Percentiles rank a stretch among this genome's conserved stretches.
Evolutionary conservation across 2,888 invertebrate genomes (phyloP).

Genomic region (Cerceris ruficornis): DNA sequence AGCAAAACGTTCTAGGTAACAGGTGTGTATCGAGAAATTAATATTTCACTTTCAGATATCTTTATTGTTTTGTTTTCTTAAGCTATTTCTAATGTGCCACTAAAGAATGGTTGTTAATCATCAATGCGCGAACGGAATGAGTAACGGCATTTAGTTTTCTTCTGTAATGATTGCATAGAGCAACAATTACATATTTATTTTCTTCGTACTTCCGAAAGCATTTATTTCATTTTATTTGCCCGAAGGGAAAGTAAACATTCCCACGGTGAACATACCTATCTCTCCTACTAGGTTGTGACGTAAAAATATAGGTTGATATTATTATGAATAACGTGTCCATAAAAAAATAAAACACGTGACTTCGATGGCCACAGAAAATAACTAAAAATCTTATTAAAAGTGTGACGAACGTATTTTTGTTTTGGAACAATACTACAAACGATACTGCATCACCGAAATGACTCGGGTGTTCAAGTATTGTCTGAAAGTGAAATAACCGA

Average conservation of each 20-base stretch:
- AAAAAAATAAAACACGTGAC: slow-evolving; percentile 30
- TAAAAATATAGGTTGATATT: slow-evolving; percentile 7
- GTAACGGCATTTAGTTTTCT: slow-evolving; percentile 38
- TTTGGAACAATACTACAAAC: slow-evolving; percentile 24
- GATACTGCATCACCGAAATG: slow-evolving; percentile 12
- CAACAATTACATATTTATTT: not conserved
- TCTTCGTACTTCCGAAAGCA: not conserved
- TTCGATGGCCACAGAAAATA: slow-evolving; percentile 26
- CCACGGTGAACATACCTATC: not conserved
- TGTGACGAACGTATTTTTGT: slow-evolving; percentile 13
- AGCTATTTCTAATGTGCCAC: slow-evolving; percentile 4
- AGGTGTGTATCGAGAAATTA: slow-evolving; percentile 23
- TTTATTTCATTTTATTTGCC: slow-evolving; percentile 15
- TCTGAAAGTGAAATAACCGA: slow-evolving; percentile 59
- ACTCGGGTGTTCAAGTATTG: slow-evolving; percentile 30
- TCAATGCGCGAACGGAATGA: not conserved
- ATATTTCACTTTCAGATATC: slow-evolving; percentile 59
- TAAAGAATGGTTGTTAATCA: not conserved
- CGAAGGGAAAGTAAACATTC: not conserved
- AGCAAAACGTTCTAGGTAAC: slow-evolving; percentile 4
- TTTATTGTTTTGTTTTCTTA: slow-evolving; percentile 3
- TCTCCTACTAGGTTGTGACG: slow-evolving; percentile 13
- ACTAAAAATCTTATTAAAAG: slow-evolving; percentile 30
- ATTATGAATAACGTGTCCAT: slow-evolving; percentile 5
- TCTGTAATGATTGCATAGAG: not conserved